Evolutionary conservation across 2,113 vertebrate genomes (phyloP), one percentile per base, ranked within the genome.

Genomic region (Echinops telfairi): DNA sequence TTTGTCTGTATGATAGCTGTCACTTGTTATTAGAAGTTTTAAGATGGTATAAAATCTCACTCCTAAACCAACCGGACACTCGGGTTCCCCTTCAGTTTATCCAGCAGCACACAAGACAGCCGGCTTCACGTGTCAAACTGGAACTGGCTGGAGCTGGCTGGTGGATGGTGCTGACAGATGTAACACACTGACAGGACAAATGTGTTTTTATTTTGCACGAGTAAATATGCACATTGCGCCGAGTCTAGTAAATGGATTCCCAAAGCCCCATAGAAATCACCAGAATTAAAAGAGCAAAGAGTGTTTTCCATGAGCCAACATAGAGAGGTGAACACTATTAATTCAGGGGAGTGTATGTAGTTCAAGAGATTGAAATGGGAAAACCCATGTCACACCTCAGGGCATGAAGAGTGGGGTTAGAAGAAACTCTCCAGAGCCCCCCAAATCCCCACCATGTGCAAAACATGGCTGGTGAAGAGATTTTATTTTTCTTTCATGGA

Each of bases 131-230:
- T 83, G 88, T 62, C 11, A 86, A 64, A n/a, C 64, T 4, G 23
- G 80, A 1, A 53, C 12, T 53, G 47, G 27, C 58, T 86, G 43
- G 47, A 83, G 62, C 47, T 33, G 23, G n/a, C 47, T 33, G 23
- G n/a, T 25, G 11, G n/a, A 14, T 83, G 25, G 3, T 9, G 9
- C 14, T 94, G 90, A 79, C 62, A 80, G n/a, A 79, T 0, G 31
- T 33, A 78, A 83, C 31, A 83, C 14, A 86, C 5, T n/a, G 57
- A 82, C n/a, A 78, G 23, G 40, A 88, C 20, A 94, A 84, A 58
- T 76, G 23, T 83, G 84, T 70, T 70, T 90, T 89, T 33, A 70
- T 75, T 89, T 89, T 80, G 31, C 58, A 29, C 83, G 70, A 89
- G 7, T 92, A 88, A 92, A 82, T 82, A 64, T 47, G 17, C 20